These are phyloP conservation scores for Eriosoma lanigerum DNA, from an alignment of 1,140 invertebrate genomes.

Conservation along the genomic window DNA sequence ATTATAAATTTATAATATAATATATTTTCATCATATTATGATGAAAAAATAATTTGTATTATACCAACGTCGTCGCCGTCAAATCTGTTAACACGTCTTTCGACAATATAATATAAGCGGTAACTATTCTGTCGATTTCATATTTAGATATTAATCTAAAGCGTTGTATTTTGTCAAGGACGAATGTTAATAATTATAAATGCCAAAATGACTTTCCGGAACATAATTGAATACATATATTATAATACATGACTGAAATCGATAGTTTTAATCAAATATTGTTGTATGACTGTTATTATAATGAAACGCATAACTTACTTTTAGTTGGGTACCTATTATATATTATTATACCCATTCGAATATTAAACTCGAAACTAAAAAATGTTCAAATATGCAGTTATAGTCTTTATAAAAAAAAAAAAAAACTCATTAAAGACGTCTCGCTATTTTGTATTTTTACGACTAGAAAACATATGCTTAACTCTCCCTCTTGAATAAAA, in stretches of 20 bases:
- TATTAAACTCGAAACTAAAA: slow-evolving; percentile 1
- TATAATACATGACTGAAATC: slow-evolving; percentile 20
- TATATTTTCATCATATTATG: no score
- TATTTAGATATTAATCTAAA: no score
- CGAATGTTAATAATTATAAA: slow-evolving; percentile 9
- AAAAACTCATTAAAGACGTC: slow-evolving; percentile 12
- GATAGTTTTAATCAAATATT: slow-evolving; percentile 27
- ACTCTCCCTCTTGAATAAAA: neutral
- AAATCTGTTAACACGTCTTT: neutral
- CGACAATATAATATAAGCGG: neutral
- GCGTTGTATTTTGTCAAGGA: neutral
- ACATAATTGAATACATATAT: slow-evolving; percentile 21
- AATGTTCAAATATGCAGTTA: neutral
- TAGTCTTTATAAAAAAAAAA: neutral
- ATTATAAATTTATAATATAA: no score
- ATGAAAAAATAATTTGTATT: no score
- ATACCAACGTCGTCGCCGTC: neutral
- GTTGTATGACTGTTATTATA: neutral
- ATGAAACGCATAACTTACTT: neutral
- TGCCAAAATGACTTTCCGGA: neutral
- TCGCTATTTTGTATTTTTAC: neutral
- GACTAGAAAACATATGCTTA: neutral
- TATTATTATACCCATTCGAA: neutral
- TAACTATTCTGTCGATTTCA: no score
- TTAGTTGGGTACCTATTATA: neutral